Percentiles rank a stretch among this genome's conserved stretches.
These are phyloP conservation scores for Drosophila ochracea DNA, from an alignment of 2,888 invertebrate genomes.

Conservation along the genomic window DNA sequence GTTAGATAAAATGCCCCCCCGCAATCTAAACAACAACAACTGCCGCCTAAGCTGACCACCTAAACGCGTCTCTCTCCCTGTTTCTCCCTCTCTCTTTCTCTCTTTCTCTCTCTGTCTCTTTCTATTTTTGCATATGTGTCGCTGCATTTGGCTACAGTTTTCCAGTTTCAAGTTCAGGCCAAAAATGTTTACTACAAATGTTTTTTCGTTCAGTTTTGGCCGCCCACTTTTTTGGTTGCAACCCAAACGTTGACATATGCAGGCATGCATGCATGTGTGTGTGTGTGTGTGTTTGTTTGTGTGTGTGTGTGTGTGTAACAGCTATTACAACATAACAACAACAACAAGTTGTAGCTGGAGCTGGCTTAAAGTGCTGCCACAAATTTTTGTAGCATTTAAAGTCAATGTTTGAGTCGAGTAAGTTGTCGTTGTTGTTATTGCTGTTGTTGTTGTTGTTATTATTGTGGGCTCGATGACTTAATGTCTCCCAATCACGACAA, in stretches of 20 bases:
- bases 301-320: conserved; percentile 1
- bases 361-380: conserved; percentile 54
- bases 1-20: conserved; percentile 65
- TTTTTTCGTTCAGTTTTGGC: conserved; percentile 22
- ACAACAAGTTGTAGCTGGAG: conserved; percentile 15
- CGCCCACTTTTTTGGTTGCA: conserved; percentile 25
- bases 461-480: conserved; percentile 67
- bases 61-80: conserved; percentile 16
- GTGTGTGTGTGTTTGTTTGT: background rate
- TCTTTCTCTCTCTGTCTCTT: conserved; percentile 14
- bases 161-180: conserved; percentile 76
- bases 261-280: background rate
- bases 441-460: conserved; percentile 15
- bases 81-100: background rate
- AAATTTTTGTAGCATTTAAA: conserved; percentile 65
- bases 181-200: conserved; percentile 57
- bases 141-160: conserved; percentile 59
- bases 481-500: conserved; percentile 77
- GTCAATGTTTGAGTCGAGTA: conserved; percentile 51
- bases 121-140: conserved; percentile 26
- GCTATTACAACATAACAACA: conserved; percentile 12
- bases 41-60: conserved; percentile 24
- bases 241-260: conserved; percentile 45
- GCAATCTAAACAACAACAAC: conserved; percentile 20
- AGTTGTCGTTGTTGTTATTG: conserved; percentile 29